These are phyloP conservation scores for Premnoplex brunnescens DNA, from an alignment of 2,797 vertebrate genomes.

Conservation along the genomic window DNA sequence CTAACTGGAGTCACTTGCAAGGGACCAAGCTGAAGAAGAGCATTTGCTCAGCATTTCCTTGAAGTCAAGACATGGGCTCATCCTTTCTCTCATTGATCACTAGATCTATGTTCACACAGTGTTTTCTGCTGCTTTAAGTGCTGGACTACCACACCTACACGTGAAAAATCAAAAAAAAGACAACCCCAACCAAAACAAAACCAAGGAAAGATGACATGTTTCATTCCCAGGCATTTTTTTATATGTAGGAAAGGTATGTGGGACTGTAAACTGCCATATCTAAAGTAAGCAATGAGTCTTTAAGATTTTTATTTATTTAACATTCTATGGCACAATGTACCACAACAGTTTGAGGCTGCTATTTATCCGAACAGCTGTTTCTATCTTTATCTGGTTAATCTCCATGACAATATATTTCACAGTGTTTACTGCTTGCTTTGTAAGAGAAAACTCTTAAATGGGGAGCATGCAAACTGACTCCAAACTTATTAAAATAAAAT, in stretches of 20 bases:
- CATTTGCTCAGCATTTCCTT: background rate
- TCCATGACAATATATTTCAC: conserved; percentile 34
- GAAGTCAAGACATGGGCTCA: background rate
- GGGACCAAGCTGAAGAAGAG: background rate
- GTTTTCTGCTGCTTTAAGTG: background rate
- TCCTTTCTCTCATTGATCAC: background rate
- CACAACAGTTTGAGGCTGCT: background rate
- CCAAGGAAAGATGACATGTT: background rate
- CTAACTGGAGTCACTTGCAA: background rate
- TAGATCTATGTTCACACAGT: background rate
- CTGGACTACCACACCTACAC: background rate
- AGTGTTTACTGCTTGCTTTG: background rate
- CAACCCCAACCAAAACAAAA: background rate
- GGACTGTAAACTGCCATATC: background rate
- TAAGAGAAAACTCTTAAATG: background rate
- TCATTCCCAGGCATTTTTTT: background rate
- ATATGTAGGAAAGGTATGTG: background rate
- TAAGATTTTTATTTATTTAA: background rate
- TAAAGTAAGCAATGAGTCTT: background rate
- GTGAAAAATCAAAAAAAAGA: background rate
- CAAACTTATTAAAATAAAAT: background rate
- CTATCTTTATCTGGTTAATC: conserved; percentile 23
- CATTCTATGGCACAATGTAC: background rate
- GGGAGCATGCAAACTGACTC: background rate
- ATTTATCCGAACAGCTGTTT: conserved; percentile 24